Evolutionary conservation across 37 sponge, comb jelly and placozoan species (phyloP).

Genomic region (Aplysina aerophoba): DNA sequence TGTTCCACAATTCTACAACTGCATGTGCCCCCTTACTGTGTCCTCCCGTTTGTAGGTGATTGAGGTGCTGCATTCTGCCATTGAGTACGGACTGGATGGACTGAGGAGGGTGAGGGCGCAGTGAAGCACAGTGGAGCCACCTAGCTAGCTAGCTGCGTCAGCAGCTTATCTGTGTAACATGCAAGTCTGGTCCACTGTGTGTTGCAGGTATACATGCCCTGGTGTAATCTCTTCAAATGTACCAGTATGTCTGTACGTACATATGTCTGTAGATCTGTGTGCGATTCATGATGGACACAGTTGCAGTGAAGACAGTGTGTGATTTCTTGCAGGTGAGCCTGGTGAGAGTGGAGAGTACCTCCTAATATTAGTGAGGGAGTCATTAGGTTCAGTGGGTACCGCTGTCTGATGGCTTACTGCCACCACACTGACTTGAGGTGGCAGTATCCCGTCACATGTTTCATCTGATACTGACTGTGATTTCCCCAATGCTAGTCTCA

Average conservation of each 20-base stretch:
- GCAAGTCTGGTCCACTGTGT: not conserved
- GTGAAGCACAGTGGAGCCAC: too few relatives aligned
- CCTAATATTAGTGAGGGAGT: too few relatives aligned
- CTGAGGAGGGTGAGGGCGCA: constrained; percentile 72
- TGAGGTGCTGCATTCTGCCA: constrained; percentile 86
- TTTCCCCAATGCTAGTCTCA: too few relatives aligned
- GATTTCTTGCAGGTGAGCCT: constrained; percentile 81
- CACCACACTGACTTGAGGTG: too few relatives aligned
- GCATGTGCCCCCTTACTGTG: constrained; percentile 10
- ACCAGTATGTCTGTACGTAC: not conserved
- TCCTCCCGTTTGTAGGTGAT: constrained; percentile 54
- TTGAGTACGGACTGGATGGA: constrained; percentile 97
- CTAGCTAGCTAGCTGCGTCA: too few relatives aligned
- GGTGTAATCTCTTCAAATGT: not conserved
- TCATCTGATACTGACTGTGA: too few relatives aligned
- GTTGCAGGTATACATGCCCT: not conserved
- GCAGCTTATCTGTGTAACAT: too few relatives aligned
- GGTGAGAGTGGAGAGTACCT: too few relatives aligned
- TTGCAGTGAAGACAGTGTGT: constrained; percentile 89
- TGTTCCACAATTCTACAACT: not conserved
- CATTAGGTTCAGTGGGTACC: too few relatives aligned
- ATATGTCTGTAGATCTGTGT: constrained; percentile 76
- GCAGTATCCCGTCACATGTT: too few relatives aligned
- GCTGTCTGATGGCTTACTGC: too few relatives aligned
- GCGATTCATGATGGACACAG: constrained; percentile 84